Percentiles rank a stretch among this genome's conserved stretches.
These are phyloP conservation scores for Hydrozoanthus gracilis DNA, from an alignment of 92 coral and sea anemone species.

Conservation along the genomic window DNA sequence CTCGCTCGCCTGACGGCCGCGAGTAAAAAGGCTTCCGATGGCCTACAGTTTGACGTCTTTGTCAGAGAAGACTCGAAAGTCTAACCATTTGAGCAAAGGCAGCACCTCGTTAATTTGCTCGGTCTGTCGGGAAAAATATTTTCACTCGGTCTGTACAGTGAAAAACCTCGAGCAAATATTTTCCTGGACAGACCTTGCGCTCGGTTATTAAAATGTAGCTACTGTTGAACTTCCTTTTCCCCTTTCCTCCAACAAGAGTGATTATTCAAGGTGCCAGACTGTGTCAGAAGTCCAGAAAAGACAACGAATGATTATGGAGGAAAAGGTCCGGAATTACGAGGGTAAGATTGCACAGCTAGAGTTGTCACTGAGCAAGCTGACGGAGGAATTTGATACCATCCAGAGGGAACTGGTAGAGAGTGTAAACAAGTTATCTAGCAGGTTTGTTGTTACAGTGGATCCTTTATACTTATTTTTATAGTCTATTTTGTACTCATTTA, in stretches of 20 bases:
- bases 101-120: too few species aligned
- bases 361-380: conserved; percentile 64
- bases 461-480: too few species aligned
- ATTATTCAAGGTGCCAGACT: conserved; percentile 72
- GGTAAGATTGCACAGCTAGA: conserved; percentile 75
- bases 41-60: too few species aligned
- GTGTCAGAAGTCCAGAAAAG: conserved; percentile 75
- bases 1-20: too few species aligned
- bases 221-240: neutral
- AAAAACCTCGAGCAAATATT: too few species aligned
- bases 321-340: conserved; percentile 68
- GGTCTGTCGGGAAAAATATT: too few species aligned
- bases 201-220: neutral
- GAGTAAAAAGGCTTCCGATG: too few species aligned
- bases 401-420: conserved; percentile 79
- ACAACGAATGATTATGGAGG: conserved; percentile 68
- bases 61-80: too few species aligned
- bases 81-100: too few species aligned
- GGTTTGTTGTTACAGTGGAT: neutral
- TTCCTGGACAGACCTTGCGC: too few species aligned
- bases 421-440: conserved; percentile 68
- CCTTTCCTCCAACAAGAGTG: conserved; percentile 20
- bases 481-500: neutral
- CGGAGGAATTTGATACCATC: conserved; percentile 78
- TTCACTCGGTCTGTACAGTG: too few species aligned